These are phyloP conservation scores for Dasyprocta punctata DNA, from an alignment of 2,113 vertebrate species.

Conservation along the genomic window DNA sequence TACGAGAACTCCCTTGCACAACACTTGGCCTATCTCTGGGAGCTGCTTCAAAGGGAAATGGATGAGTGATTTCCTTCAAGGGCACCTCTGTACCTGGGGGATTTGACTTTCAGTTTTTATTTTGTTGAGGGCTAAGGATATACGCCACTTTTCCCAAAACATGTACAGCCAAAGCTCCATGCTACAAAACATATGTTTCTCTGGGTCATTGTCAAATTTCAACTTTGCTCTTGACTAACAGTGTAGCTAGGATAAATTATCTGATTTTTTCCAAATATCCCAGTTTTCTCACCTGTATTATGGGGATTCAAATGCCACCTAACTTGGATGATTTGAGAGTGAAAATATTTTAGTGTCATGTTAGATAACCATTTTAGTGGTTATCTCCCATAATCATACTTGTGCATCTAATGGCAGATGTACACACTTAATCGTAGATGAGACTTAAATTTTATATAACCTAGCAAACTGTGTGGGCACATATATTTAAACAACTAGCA, in stretches of 20 bases:
- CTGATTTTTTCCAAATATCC: not conserved
- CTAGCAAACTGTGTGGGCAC: not conserved
- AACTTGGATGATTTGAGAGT: not conserved
- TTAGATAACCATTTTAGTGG: too few relatives aligned
- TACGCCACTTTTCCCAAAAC: not conserved
- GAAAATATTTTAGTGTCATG: not conserved
- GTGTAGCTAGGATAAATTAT: not conserved
- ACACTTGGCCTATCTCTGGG: slow-evolving; percentile 24
- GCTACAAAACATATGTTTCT: not conserved
- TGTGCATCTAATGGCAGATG: too few relatives aligned
- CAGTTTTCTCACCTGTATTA: not conserved
- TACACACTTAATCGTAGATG: not conserved
- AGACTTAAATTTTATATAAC: not conserved
- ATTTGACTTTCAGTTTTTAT: slow-evolving; percentile 46
- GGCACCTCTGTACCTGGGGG: slow-evolving; percentile 10
- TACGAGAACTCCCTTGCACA: slow-evolving; percentile 25
- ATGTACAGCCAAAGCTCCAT: not conserved
- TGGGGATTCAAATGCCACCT: not conserved
- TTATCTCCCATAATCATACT: too few relatives aligned
- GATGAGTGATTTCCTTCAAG: slow-evolving; percentile 59
- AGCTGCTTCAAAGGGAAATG: slow-evolving; percentile 35
- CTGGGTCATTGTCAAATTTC: not conserved
- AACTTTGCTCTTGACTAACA: not conserved
- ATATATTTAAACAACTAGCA: not conserved
- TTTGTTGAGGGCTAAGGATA: slow-evolving; percentile 36